Evolutionary conservation across 2,888 invertebrate species (phyloP), one percentile per base, ranked within the genome.

Genomic region (Limulus polyphemus): DNA sequence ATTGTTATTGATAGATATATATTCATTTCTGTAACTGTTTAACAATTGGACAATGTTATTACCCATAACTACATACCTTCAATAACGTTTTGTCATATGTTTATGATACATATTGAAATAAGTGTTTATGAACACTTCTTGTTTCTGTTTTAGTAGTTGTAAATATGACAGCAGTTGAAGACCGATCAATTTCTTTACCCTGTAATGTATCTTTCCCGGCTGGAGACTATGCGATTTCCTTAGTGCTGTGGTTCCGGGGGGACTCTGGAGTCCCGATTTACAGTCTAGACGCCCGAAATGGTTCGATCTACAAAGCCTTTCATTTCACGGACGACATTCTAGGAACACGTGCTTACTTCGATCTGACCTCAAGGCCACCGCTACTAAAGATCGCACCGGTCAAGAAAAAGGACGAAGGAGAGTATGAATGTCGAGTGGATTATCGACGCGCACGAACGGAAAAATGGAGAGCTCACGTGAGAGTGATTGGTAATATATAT

Each of bases 171-270:
- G 68, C 63, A 52, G 68, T 67, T 13, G 63, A 65, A 9, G 68
- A 67, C 11, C 62, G 64, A 10, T 51, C 60, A 17, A 67, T 64
- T 3, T 63, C 67, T n/a, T 54, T 68, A n/a, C 68, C 78, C 11
- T 74, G 74, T 58, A 74, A 75, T 67, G 71, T 76, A 68, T 77
- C 80, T 3, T 62, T 62, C 32, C 64, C 62, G 13, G 63, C 65
- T 9, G 54, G 57, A 11, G 63, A 64, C 50, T 64, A 67, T 54
- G 63, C 64, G 59, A 64, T 65, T 47, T 67, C 67, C 17, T 50
- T 67, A 48, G 61, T 67, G 14, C 49, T 67, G 52, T 67, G 67
- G 67, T 67, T 65, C 59, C 62, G 61, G 51, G 67, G 64, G 59
- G 64, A 67, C 47, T 56, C 60, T 9, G 56, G 65, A 55, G 62